A percentile compares a stretch with the other conserved stretches of the same genome.
Conservation (phyloP, 1,140 invertebrate species). For the Lasioglossum baleicum region DNA sequence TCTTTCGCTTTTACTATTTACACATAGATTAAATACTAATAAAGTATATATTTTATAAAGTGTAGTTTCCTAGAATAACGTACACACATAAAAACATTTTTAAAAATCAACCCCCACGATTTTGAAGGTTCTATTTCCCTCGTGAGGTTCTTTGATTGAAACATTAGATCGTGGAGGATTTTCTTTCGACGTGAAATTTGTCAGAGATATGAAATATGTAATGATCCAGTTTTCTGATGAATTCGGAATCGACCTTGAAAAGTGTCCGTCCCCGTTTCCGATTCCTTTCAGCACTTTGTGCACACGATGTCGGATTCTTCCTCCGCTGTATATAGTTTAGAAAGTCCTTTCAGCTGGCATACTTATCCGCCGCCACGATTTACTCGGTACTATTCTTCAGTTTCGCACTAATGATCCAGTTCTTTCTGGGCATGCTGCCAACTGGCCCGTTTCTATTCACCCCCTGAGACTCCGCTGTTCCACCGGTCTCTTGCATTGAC, state of each 20-base stretch:
- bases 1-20: no score
- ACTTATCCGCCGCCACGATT: constrained; percentile 21
- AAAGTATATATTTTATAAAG: no score
- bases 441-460: constrained; percentile 30
- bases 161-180: no score
- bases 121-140: no score
- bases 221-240: neutral
- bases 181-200: no score
- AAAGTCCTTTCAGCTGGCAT: constrained; percentile 19
- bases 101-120: no score
- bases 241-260: neutral
- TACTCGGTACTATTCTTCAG: constrained; percentile 18
- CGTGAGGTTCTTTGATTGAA: no score
- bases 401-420: constrained; percentile 39
- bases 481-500: neutral
- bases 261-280: neutral
- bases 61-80: no score
- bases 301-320: neutral
- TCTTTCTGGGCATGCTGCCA: constrained; percentile 24
- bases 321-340: neutral
- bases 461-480: neutral
- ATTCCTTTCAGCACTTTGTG: neutral
- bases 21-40: no score
- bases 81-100: no score
- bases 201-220: neutral